phyloP scores from a whole-genome alignment of 2,888 invertebrate species.

The Tetramorium bicarinatum region DNA sequence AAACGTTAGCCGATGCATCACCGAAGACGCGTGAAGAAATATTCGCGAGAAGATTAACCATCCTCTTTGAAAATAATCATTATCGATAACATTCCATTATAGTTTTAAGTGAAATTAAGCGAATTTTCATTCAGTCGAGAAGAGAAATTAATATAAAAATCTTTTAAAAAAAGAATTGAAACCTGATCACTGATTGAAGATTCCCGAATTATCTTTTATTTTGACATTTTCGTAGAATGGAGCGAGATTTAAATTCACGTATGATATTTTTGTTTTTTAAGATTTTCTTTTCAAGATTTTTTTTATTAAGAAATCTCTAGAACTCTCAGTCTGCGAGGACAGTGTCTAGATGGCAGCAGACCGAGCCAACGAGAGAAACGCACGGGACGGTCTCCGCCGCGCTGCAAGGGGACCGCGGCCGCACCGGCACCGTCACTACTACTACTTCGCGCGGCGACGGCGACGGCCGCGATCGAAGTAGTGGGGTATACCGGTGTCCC shows the following conservation, averaged over 20 bases:
- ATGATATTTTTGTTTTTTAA: background rate
- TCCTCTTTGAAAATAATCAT: background rate
- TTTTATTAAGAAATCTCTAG: background rate
- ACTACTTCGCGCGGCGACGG: constrained; percentile 52
- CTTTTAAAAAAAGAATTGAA: background rate
- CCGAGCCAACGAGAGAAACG: constrained; percentile 23
- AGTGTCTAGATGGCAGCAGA: constrained; percentile 48
- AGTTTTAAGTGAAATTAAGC: background rate
- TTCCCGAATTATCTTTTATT: background rate
- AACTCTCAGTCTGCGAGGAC: constrained; percentile 2
- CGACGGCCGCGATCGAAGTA: constrained; percentile 48
- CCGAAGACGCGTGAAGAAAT: background rate
- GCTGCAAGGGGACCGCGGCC: constrained; percentile 38
- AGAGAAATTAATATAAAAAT: background rate
- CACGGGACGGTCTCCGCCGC: constrained; percentile 9
- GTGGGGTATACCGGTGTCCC: constrained; percentile 78
- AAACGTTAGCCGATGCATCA: background rate
- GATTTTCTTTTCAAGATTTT: background rate
- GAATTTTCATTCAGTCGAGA: background rate
- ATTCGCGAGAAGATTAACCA: background rate
- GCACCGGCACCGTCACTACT: constrained; percentile 61
- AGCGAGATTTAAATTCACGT: too few relatives aligned
- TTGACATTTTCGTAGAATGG: background rate
- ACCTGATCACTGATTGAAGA: background rate
- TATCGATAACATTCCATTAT: background rate